Base-by-base conservation (phyloP, 2,888 invertebrate genomes). In the Galerucella nymphaeae region DNA sequence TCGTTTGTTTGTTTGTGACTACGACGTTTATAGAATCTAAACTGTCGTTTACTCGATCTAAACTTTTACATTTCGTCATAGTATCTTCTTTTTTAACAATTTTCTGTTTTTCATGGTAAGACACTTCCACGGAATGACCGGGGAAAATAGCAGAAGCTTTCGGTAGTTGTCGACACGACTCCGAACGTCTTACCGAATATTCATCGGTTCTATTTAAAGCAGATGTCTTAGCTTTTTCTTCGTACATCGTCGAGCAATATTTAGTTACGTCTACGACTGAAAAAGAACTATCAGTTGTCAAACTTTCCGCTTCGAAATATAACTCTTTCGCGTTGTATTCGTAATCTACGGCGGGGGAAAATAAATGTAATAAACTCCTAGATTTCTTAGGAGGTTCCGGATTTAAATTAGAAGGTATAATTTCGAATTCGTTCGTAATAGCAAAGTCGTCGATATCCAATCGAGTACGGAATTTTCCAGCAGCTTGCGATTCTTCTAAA, bases 371-470 rank as follows among this genome's bases (percentile, higher is more conserved):
- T 66, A 94, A 85, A 69, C 93, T 94, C 71, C 92, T 90, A 0
- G 93, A 89, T 84, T 93, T 92, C 77, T 94, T 89, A 0, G 95
- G 95, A 62, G 95, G 95, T 83, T 94, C 94, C 0, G 95, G 95
- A 67, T 94, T 89, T 70, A 95, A 89, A 84, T 93, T 93, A 0
- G 90, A 91, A 0, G 95, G 95, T 2, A 95, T 89, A 62, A 94
- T 94, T 79, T 93, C 93, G 57, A 90, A 88, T 87, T 89, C 75
- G 88, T 89, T 82, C 87, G 89, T 66, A 4, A 90, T 88, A 23
- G 89, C 86, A 2, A 89, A 89, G 79, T 89, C 90, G 83, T 89
- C 90, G 6, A 83, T 79, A n/a, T 81, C 81, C 5, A 83, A 81
- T 10, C 81, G 79, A 78, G 83, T 83, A 69, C 84, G 82, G 5